phyloP scores from a whole-genome alignment of 1,140 invertebrate genomes.

The Calephelis virginiensis region DNA sequence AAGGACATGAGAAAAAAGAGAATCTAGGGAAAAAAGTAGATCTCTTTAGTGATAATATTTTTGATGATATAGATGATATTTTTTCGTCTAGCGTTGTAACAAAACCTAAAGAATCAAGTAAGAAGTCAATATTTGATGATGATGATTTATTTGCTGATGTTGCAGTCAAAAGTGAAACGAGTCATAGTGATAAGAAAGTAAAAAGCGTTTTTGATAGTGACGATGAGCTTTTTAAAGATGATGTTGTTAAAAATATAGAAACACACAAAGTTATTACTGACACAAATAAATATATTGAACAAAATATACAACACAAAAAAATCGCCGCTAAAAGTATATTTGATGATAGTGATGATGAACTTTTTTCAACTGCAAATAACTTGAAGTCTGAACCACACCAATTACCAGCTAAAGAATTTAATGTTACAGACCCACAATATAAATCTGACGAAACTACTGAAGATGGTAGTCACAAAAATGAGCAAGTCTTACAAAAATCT shows the following conservation, averaged over 20 bases:
- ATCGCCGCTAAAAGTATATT: slow-evolving; percentile 32
- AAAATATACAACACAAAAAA: neutral
- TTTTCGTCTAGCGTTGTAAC: slow-evolving; percentile 52
- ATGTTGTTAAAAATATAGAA: slow-evolving; percentile 9
- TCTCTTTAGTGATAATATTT: slow-evolving; percentile 60
- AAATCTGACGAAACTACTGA: neutral
- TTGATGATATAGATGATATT: slow-evolving; percentile 68
- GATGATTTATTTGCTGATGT: slow-evolving; percentile 61
- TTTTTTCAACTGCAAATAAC: slow-evolving; percentile 33
- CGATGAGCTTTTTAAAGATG: slow-evolving; percentile 41
- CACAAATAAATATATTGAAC: neutral
- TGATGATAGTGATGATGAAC: slow-evolving; percentile 53
- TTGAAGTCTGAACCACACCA: neutral
- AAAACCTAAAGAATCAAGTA: slow-evolving; percentile 36
- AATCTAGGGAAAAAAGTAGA: slow-evolving; percentile 44
- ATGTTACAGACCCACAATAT: neutral
- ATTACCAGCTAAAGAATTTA: neutral
- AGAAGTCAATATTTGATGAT: slow-evolving; percentile 59
- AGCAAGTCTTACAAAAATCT: neutral
- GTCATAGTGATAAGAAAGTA: slow-evolving; percentile 21
- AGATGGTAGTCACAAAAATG: neutral
- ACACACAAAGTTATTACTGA: neutral
- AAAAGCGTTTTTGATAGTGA: slow-evolving; percentile 45
- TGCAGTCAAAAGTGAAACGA: slow-evolving; percentile 23
- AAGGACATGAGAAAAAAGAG: slow-evolving; percentile 27